Percentiles rank a stretch among this genome's conserved stretches.
Evolutionary conservation across 2,113 vertebrate genomes (phyloP).

Genomic region (Colistium nudipinnis): DNA sequence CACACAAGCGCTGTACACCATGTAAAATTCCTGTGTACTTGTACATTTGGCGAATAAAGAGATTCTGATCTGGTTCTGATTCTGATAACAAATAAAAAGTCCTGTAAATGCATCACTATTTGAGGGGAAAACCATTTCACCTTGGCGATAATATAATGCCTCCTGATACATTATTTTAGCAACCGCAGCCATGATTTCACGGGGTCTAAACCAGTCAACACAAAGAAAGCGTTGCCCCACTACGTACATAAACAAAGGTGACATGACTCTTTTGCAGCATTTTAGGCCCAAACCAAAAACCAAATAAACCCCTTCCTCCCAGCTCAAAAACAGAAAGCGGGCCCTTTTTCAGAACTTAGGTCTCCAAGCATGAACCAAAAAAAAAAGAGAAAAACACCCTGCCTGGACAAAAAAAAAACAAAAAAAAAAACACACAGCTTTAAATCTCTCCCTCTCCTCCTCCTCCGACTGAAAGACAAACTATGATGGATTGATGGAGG

Average conservation of each 20-base stretch:
- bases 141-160: not conserved
- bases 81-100: not conserved
- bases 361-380: constrained; percentile 15
- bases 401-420: not conserved
- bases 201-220: not conserved
- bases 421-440: constrained; percentile 6
- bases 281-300: constrained; percentile 18
- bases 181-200: not conserved
- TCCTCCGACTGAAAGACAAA: constrained; percentile 13
- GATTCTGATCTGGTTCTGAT: not conserved
- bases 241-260: constrained; percentile 7
- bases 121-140: not conserved
- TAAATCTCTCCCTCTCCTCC: not conserved
- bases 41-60: too few relatives aligned
- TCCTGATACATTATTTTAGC: not conserved
- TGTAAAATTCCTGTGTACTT: too few relatives aligned
- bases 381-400: not conserved
- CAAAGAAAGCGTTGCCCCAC: not conserved
- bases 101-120: constrained; percentile 1
- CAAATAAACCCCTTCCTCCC: constrained; percentile 18
- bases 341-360: not conserved
- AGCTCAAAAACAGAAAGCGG: not conserved
- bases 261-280: constrained; percentile 22
- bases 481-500: constrained; percentile 28
- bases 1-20: too few relatives aligned